Conservation (phyloP, 64 coral and sea anemone species). For the Dendrophyllia cribrosa region DNA sequence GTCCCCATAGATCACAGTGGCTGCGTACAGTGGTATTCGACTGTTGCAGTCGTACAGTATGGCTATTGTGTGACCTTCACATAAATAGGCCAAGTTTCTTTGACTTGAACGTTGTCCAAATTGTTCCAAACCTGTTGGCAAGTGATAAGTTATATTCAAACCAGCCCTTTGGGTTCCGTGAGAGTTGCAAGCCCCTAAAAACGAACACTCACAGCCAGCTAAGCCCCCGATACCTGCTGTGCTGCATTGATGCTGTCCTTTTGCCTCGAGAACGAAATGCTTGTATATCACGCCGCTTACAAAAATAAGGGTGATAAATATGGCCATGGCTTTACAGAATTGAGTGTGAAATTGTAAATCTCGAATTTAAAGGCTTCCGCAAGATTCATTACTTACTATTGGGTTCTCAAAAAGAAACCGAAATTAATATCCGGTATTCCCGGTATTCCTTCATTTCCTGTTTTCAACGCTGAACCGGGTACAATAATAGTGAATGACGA, state of each 20-base stretch:
- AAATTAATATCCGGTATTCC: too few relatives aligned
- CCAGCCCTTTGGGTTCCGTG: not conserved
- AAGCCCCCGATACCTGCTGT: not conserved
- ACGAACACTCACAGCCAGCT: conserved; percentile 1
- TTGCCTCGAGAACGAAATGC: too few relatives aligned
- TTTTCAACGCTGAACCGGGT: too few relatives aligned
- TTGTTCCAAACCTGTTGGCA: not conserved
- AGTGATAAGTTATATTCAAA: not conserved
- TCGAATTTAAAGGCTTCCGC: too few relatives aligned
- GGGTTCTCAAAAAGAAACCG: too few relatives aligned
- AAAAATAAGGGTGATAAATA: too few relatives aligned
- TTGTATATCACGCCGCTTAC: too few relatives aligned
- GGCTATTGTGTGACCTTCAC: not conserved
- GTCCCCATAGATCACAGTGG: not conserved
- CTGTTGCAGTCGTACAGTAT: conserved; percentile 6
- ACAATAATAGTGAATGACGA: too few relatives aligned
- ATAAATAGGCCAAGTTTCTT: conserved; percentile 2
- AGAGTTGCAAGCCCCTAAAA: not conserved
- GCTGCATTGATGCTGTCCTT: not conserved
- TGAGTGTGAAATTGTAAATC: too few relatives aligned
- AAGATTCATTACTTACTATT: too few relatives aligned
- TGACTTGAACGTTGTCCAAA: not conserved
- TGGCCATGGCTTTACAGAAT: too few relatives aligned
- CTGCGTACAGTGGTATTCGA: conserved; percentile 25
- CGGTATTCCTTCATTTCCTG: too few relatives aligned